These are phyloP conservation scores for Condylura cristata DNA, from an alignment of 2,113 vertebrate genomes.

Conservation along the genomic window DNA sequence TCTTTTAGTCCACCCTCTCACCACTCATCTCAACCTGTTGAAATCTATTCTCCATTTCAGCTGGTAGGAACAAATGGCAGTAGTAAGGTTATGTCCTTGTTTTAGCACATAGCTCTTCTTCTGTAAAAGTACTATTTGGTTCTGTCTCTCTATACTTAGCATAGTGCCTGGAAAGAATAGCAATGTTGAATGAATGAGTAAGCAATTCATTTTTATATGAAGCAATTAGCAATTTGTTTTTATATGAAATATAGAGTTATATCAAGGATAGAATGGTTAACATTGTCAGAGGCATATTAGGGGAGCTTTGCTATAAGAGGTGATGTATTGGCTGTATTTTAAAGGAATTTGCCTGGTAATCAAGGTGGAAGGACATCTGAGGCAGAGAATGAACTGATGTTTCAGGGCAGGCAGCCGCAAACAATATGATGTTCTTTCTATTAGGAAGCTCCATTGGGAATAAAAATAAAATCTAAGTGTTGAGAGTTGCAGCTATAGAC, in stretches of 20 bases:
- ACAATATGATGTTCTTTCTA: background rate
- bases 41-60: background rate
- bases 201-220: background rate
- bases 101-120: background rate
- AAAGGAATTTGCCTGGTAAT: background rate
- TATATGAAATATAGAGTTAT: background rate
- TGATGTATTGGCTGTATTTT: background rate
- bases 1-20: background rate
- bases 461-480: background rate
- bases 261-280: background rate
- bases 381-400: background rate
- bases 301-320: background rate
- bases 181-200: background rate
- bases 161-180: background rate
- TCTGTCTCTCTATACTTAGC: background rate
- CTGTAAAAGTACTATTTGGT: background rate
- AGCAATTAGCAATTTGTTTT: background rate
- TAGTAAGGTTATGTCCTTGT: background rate
- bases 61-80: background rate
- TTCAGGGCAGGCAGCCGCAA: background rate
- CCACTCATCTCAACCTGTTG: too few species aligned
- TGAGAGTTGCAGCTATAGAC: background rate
- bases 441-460: background rate
- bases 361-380: background rate
- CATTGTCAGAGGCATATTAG: background rate